phyloP scores from a whole-genome alignment of 2,797 vertebrate species.

The Acrossocheilus fasciatus region DNA sequence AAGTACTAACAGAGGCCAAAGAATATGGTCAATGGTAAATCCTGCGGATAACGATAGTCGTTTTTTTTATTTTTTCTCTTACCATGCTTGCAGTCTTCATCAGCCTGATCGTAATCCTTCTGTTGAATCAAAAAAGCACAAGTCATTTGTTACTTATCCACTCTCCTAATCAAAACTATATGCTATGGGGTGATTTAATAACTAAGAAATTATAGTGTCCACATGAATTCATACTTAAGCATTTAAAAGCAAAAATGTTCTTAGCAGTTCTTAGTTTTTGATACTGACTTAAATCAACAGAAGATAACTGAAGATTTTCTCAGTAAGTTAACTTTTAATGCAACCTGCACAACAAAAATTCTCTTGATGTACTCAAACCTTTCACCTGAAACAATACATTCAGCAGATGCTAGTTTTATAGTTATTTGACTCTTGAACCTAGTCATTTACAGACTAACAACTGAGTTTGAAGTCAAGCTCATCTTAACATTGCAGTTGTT shows the following conservation, averaged over 20 bases:
- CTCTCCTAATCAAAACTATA: not conserved
- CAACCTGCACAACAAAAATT: no score
- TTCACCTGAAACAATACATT: not conserved
- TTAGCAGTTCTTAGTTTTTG: not conserved
- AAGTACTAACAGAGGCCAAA: not conserved
- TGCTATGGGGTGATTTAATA: not conserved
- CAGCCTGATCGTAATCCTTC: conserved; percentile 99
- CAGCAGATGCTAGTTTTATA: not conserved
- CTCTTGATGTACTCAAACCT: not conserved
- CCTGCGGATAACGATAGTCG: not conserved
- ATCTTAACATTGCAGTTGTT: not conserved
- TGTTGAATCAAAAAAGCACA: conserved; percentile 67
- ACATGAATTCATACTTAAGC: not conserved
- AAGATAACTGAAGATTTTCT: not conserved
- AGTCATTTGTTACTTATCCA: not conserved
- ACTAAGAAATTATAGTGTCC: not conserved
- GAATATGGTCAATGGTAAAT: not conserved
- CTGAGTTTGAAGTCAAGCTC: not conserved
- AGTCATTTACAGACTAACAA: not conserved
- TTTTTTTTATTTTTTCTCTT: conserved; percentile 67
- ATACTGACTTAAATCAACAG: not conserved
- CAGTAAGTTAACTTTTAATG: not conserved
- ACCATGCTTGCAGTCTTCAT: conserved; percentile 99
- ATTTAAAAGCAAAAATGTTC: not conserved
- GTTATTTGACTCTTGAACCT: not conserved